Evolutionary conservation across 1,140 invertebrate genomes (phyloP).

Genomic region (Temnothorax curvispinosus): DNA sequence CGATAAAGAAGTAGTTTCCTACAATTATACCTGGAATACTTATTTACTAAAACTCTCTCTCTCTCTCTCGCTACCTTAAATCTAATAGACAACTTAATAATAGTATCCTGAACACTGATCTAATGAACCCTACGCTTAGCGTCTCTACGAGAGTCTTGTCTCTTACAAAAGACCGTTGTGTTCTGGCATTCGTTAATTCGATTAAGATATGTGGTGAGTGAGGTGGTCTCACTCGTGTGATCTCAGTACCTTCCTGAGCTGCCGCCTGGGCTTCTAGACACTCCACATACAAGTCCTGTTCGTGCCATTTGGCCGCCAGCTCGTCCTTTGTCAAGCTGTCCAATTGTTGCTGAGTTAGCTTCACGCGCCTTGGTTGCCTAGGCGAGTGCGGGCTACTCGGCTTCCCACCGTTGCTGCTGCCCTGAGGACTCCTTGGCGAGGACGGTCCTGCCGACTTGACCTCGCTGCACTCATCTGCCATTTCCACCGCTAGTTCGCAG

Average conservation of each 20-base stretch:
- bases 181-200: constrained; percentile 76
- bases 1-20: constrained; percentile 25
- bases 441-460: constrained; percentile 81
- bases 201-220: constrained; percentile 82
- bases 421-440: constrained; percentile 81
- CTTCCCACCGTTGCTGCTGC: constrained; percentile 65
- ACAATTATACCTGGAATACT: constrained; percentile 56
- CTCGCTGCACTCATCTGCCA: constrained; percentile 83
- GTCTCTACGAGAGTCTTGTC: constrained; percentile 80
- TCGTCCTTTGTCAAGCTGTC: constrained; percentile 86
- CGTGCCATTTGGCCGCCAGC: constrained; percentile 85
- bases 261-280: constrained; percentile 85
- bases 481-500: constrained; percentile 53
- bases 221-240: constrained; percentile 81
- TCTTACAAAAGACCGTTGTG: constrained; percentile 72
- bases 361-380: constrained; percentile 81
- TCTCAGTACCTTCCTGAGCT: constrained; percentile 86
- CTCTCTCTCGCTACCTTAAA: constrained; percentile 37
- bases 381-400: constrained; percentile 81
- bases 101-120: constrained; percentile 73
- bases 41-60: constrained; percentile 51
- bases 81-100: constrained; percentile 60
- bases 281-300: constrained; percentile 87
- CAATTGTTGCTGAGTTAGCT: constrained; percentile 85
- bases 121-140: constrained; percentile 73